Conservation (phyloP, 2,888 invertebrate species). For the Adelphocoris suturalis region DNA sequence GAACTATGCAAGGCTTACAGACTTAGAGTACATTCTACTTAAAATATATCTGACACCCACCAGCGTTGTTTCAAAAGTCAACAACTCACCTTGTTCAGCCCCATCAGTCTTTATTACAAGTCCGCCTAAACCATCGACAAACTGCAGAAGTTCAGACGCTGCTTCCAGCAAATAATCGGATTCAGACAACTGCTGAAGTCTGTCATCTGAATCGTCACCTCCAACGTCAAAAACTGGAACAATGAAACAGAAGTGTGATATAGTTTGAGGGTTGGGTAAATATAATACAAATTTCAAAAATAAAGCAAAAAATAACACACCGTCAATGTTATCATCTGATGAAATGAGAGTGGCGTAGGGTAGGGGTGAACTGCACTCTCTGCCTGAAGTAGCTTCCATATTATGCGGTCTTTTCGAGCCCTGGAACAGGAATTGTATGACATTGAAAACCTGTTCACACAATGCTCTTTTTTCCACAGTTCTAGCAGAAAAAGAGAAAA, state of each 20-base stretch:
- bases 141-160: conserved; percentile 62
- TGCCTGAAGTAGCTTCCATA: conserved; percentile 51
- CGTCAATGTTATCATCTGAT: conserved; percentile 60
- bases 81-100: conserved; percentile 52
- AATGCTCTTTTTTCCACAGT: neutral
- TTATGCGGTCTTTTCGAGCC: neutral
- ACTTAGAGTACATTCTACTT: too few species aligned
- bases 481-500: neutral
- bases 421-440: neutral
- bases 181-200: conserved; percentile 59
- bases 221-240: conserved; percentile 61
- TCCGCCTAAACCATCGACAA: conserved; percentile 59
- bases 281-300: neutral
- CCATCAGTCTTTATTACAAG: conserved; percentile 66
- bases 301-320: neutral
- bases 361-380: conserved; percentile 50
- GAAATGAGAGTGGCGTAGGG: conserved; percentile 52
- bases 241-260: neutral
- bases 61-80: neutral
- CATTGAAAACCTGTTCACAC: neutral
- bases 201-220: conserved; percentile 54
- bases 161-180: conserved; percentile 65
- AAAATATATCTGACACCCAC: too few species aligned
- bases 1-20: too few species aligned
- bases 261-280: neutral